Conservation (phyloP, 2,113 vertebrate genomes). For the Nibea albiflora region DNA sequence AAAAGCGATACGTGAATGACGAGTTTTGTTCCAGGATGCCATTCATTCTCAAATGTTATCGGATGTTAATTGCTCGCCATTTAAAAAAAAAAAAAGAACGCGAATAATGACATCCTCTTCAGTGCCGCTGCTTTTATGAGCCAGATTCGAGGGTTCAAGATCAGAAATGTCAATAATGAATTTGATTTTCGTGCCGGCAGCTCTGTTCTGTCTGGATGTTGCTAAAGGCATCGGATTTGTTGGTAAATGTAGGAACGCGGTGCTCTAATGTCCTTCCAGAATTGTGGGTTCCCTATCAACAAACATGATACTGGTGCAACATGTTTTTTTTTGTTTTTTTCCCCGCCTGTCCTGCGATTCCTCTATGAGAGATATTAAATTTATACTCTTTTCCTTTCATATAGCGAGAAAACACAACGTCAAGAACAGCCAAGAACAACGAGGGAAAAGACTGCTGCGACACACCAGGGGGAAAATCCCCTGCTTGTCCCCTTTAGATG, state of each 20-base stretch:
- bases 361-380: slow-evolving; percentile 37
- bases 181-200: slow-evolving; percentile 20
- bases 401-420: slow-evolving; percentile 40
- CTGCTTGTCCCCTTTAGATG: slow-evolving; percentile 63
- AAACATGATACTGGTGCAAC: slow-evolving; percentile 11
- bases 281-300: not conserved
- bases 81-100: slow-evolving; percentile 18
- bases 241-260: not conserved
- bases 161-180: slow-evolving; percentile 30
- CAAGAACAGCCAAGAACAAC: slow-evolving; percentile 46
- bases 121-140: slow-evolving; percentile 40
- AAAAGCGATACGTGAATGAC: slow-evolving; percentile 56
- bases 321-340: not conserved
- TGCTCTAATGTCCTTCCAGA: not conserved
- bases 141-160: slow-evolving; percentile 48
- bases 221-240: not conserved
- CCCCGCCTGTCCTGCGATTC: slow-evolving; percentile 7
- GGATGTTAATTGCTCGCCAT: slow-evolving; percentile 56
- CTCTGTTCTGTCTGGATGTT: not conserved
- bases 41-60: slow-evolving; percentile 57
- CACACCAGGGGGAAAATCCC: slow-evolving; percentile 45
- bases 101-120: slow-evolving; percentile 52
- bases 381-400: slow-evolving; percentile 25
- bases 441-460: slow-evolving; percentile 20
- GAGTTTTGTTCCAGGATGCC: slow-evolving; percentile 47